Evolutionary conservation across 2,888 invertebrate genomes (phyloP), one percentile per base, ranked within the genome.

Genomic region (Proisotoma minuta): DNA sequence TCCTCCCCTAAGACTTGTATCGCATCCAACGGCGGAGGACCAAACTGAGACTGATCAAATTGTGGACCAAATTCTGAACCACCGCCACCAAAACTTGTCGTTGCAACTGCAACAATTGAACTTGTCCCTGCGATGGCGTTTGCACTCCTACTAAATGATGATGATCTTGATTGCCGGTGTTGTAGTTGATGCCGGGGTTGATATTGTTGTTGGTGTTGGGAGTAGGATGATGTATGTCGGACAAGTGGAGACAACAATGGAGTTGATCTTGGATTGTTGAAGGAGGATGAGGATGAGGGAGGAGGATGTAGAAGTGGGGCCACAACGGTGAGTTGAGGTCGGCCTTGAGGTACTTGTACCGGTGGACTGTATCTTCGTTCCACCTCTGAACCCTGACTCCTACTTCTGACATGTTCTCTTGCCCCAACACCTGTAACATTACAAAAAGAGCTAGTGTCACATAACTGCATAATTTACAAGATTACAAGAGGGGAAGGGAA

Each of bases 151-250:
- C n/a, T n/a, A n/a, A 27, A 57, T 8, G 59, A 56, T 27, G 22
- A 50, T 18, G 24, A 49, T 1, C 23, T 58, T 53, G 27, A 29
- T 28, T 26, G 34, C 43, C 29, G 15, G 47, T n/a, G 56, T 18
- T 29, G 58, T 48, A 51, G 47, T 5, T 27, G 59, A 59, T n/a
- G 56, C 62, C n/a, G 65, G 56, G 10, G 56, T 62, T 4, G 65
- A 57, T 43, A 60, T 57, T 4, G 59, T 43, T 20, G 65, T 50
- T 29, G 65, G 61, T 5, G 59, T 20, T 22, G 63, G 56, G 15
- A 60, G 60, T 52, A 63, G 62, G 24, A 60, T 60, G 22, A 60
- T 53, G 65, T 43, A 5, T 20, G 18, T 43, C 20, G 43, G 5
- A 43, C 59, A 15, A 56, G 39, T 18, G 63, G 54, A 12, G 29